A percentile compares a stretch with the other conserved stretches of the same genome.
Conservation (phyloP, 2,888 invertebrate genomes). For the Lathronympha strigana region DNA sequence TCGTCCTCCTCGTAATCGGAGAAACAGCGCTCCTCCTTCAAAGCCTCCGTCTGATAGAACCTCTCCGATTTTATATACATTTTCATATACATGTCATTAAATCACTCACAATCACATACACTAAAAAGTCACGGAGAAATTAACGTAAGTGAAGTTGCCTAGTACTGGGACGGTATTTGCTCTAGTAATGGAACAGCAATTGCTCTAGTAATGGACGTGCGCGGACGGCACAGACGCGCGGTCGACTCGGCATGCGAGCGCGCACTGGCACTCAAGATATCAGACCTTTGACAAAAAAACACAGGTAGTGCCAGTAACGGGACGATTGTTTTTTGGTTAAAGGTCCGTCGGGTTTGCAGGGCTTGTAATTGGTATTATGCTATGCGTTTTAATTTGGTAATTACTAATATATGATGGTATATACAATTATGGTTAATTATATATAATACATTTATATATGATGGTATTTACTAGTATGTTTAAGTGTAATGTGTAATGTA, state of each 20-base stretch:
- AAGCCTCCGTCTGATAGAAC: conserved; percentile 71
- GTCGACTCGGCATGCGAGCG: conserved; percentile 63
- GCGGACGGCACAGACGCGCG: conserved; percentile 59
- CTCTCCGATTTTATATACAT: conserved; percentile 79
- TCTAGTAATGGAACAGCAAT: no score
- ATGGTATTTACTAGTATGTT: background rate
- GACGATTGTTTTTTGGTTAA: conserved; percentile 18
- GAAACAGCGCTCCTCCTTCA: conserved; percentile 70
- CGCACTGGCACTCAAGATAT: conserved; percentile 76
- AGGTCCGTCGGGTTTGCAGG: conserved; percentile 10
- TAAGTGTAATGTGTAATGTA: background rate
- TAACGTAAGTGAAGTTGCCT: conserved; percentile 13
- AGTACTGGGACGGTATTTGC: no score
- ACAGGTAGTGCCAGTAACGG: conserved; percentile 57
- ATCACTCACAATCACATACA: conserved; percentile 40
- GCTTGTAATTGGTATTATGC: conserved; percentile 15
- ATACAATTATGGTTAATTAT: background rate
- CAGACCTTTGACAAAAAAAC: conserved; percentile 73
- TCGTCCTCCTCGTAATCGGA: conserved; percentile 78
- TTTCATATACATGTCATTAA: conserved; percentile 72
- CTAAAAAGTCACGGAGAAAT: background rate
- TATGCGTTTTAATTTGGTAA: background rate
- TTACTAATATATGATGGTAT: background rate
- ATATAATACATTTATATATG: no score
- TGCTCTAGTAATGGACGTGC: background rate